Conservation (phyloP, 2,797 vertebrate species). For the Chelidonichthys spinosus region DNA sequence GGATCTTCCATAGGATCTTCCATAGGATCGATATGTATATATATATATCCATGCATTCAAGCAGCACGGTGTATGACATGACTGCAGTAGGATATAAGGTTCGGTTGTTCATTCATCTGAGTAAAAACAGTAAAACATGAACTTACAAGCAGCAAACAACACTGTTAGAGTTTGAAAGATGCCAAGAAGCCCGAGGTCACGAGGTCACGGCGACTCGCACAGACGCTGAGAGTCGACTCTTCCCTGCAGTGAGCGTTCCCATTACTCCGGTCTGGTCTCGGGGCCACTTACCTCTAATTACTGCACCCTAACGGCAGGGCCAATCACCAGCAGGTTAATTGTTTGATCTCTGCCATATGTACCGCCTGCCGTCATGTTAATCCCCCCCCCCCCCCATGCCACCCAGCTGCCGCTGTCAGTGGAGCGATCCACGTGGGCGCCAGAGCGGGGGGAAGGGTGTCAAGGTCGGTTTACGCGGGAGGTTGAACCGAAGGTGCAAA, state of each 20-base stretch:
- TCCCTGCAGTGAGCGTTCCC: slow-evolving; percentile 53
- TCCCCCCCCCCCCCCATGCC: slow-evolving; percentile 41
- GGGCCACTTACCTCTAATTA: slow-evolving; percentile 82
- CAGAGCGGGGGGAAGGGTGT: slow-evolving; percentile 42
- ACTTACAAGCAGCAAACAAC: background rate
- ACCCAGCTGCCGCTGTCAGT: slow-evolving; percentile 50
- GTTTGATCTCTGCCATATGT: slow-evolving; percentile 87
- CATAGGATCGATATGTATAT: too few species aligned
- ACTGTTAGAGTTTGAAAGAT: slow-evolving; percentile 22
- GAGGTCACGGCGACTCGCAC: slow-evolving; percentile 45
- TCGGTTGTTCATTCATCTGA: background rate
- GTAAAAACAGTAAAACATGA: slow-evolving; percentile 12
- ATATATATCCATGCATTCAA: background rate
- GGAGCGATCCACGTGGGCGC: slow-evolving; percentile 20
- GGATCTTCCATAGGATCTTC: too few species aligned
- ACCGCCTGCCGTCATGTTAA: slow-evolving; percentile 71
- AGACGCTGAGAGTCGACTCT: slow-evolving; percentile 58
- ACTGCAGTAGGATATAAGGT: background rate
- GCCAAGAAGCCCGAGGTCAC: slow-evolving; percentile 41
- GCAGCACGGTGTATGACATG: background rate
- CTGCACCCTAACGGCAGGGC: slow-evolving; percentile 75
- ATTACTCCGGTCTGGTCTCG: slow-evolving; percentile 66
- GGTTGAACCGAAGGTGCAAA: slow-evolving; percentile 21
- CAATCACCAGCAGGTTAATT: slow-evolving; percentile 86
- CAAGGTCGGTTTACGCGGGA: slow-evolving; percentile 58